Conservation (phyloP, 2,113 vertebrate genomes). For the Centropristis striata region DNA sequence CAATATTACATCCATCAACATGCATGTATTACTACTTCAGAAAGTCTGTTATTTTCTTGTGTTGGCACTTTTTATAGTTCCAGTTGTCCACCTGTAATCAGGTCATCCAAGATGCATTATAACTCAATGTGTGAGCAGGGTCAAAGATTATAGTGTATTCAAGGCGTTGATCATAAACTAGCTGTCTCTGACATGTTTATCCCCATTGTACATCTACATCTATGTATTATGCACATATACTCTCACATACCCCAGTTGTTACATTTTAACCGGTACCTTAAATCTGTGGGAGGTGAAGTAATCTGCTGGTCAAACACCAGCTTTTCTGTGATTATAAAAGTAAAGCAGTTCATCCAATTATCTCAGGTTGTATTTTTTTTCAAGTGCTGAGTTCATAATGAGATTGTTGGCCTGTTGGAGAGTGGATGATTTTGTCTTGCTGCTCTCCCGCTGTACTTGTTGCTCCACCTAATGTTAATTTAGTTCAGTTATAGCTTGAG, state of each 20-base stretch:
- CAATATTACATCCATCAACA: neutral
- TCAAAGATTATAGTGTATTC: neutral
- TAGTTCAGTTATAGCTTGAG: neutral
- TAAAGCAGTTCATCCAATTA: neutral
- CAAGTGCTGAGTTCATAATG: neutral
- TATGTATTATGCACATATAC: neutral
- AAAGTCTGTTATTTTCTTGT: neutral
- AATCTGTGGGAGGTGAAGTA: neutral
- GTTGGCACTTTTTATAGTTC: neutral
- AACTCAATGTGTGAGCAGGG: neutral
- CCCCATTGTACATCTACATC: neutral
- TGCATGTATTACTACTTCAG: neutral
- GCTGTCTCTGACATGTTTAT: neutral
- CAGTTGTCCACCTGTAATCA: neutral
- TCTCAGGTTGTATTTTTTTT: neutral
- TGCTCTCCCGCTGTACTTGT: constrained; percentile 17
- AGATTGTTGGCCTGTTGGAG: neutral
- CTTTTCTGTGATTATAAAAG: neutral
- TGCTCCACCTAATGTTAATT: constrained; percentile 1
- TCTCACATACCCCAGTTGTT: neutral
- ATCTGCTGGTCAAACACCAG: neutral
- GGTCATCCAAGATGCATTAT: neutral
- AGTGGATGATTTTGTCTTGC: neutral
- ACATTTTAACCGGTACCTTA: neutral
- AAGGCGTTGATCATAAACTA: neutral